A percentile compares a stretch with the other conserved stretches of the same genome.
Conservation (phyloP, 2,888 invertebrate genomes). For the Drosophila yooni region DNA sequence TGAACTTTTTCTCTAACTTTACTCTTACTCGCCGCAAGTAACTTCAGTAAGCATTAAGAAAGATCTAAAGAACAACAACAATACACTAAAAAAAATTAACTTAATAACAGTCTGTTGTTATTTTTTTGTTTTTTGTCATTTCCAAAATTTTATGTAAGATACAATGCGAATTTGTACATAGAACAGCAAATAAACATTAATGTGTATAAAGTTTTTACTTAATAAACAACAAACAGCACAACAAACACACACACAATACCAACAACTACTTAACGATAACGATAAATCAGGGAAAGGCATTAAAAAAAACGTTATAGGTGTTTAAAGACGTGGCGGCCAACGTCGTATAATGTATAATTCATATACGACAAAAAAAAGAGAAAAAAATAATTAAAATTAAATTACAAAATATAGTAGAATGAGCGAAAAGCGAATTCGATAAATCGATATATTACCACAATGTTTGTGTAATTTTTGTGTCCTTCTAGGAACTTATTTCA, state of each 20-base stretch:
- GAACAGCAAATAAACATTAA: slow-evolving; percentile 24
- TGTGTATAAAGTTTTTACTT: slow-evolving; percentile 39
- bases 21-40: slow-evolving; percentile 52
- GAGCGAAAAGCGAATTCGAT: slow-evolving; percentile 42
- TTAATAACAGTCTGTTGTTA: slow-evolving; percentile 10
- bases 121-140: slow-evolving; percentile 11
- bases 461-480: slow-evolving; percentile 86
- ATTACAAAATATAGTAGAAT: slow-evolving; percentile 22
- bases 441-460: slow-evolving; percentile 78
- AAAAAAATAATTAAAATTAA: not conserved
- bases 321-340: slow-evolving; percentile 9
- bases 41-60: slow-evolving; percentile 39
- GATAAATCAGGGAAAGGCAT: slow-evolving; percentile 12
- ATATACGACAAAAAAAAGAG: slow-evolving; percentile 11
- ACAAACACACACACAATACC: slow-evolving; percentile 33
- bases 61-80: slow-evolving; percentile 23
- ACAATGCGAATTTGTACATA: slow-evolving; percentile 39
- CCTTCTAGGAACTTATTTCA: slow-evolving; percentile 96
- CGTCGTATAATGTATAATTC: not conserved
- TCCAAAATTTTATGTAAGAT: slow-evolving; percentile 32
- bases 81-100: slow-evolving; percentile 8
- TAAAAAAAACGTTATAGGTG: not conserved
- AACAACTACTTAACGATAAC: slow-evolving; percentile 29
- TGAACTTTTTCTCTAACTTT: slow-evolving; percentile 59
- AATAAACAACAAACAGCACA: slow-evolving; percentile 41